Evolutionary conservation across 2,888 invertebrate genomes (phyloP), one percentile per base, ranked within the genome.

Genomic region (Sussaba pulchella): DNA sequence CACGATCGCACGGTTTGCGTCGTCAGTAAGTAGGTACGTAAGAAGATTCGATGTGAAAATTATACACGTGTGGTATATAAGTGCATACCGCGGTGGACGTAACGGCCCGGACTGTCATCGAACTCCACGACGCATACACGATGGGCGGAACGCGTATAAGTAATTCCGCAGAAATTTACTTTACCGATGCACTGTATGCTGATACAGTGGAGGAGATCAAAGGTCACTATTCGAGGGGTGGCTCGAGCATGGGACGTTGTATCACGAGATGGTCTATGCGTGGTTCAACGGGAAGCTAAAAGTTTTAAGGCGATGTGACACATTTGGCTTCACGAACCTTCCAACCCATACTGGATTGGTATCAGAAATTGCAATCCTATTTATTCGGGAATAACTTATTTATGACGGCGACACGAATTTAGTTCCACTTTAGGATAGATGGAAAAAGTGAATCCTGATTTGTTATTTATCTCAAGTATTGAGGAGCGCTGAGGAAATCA

Each of bases 301-400:
- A 83, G 82, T 83, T 82, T 83, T 79, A 73, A 82, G 82, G 6
- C 31, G 2, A 6, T 31, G 31, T 31, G 31, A 31, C 31, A 31
- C 31, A 31, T 31, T 31, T 6, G 6, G 4, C 31, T 31, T 31
- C 31, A 5, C 31, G 31, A 5, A 5, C 2, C 31, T 2, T 31
- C 6, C 31, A 5, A 6, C 31, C 31, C 31, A 31, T 6, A 6
- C 31, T 31, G 4, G 6, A 6, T 31, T 6, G 31, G 31, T 31
- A 31, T 31, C 31, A 6, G 6, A 31, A 31, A 31, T 6, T 31
- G 31, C 6, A 6, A 6, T 31, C 31, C 4, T 2, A 31, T 31
- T 6, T 31, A 31, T 6, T 31, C 2, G 31, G 4, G 31, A 6
- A 31, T 5, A 31, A 31, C 2, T 31, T 31, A 31, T 31, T 2